Conservation (phyloP, 2,888 invertebrate genomes). For the Drosophila imparisetae region DNA sequence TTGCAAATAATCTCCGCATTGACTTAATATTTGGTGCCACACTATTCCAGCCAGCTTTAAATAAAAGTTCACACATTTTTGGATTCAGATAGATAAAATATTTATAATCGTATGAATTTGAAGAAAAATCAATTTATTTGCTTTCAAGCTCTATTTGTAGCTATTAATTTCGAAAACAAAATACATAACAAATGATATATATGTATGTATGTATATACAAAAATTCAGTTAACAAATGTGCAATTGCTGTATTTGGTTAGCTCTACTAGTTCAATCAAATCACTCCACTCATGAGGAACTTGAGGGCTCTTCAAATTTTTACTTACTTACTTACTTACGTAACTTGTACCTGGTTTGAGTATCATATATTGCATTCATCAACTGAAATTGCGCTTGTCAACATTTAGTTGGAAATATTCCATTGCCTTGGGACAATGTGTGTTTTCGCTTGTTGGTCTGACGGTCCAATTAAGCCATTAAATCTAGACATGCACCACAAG, state of each 20-base stretch:
- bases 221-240: background rate
- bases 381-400: background rate
- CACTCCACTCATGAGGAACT: background rate
- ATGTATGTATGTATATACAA: background rate
- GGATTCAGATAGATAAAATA: background rate
- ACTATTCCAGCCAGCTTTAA: no score
- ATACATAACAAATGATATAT: background rate
- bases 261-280: background rate
- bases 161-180: background rate
- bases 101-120: no score
- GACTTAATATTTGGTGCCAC: background rate
- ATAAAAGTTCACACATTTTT: background rate
- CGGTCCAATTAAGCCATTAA: constrained; percentile 77
- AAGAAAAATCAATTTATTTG: background rate
- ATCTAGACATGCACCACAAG: constrained; percentile 81
- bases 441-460: background rate
- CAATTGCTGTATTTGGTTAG: background rate
- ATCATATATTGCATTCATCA: background rate
- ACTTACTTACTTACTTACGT: background rate
- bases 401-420: constrained; percentile 8
- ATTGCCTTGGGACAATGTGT: constrained; percentile 1
- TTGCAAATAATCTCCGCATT: background rate
- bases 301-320: background rate
- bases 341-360: background rate
- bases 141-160: background rate